phyloP scores from a whole-genome alignment of 2,888 invertebrate genomes.

The Gastrophysa polygoni region DNA sequence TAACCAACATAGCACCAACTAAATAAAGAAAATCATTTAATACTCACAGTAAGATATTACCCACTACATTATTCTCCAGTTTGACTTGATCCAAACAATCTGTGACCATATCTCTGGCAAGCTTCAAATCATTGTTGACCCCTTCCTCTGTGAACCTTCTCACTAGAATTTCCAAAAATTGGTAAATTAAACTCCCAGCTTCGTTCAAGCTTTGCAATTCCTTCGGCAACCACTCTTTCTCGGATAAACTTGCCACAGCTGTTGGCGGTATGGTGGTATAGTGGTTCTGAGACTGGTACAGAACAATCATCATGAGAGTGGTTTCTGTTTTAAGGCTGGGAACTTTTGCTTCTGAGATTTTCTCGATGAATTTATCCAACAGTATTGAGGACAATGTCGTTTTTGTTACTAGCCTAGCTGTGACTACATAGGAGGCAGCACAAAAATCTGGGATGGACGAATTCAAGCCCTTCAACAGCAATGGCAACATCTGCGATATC shows the following conservation, averaged over 20 bases:
- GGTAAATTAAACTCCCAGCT: slow-evolving; percentile 63
- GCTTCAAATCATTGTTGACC: slow-evolving; percentile 58
- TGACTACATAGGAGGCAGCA: slow-evolving; percentile 75
- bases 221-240: slow-evolving; percentile 59
- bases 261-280: slow-evolving; percentile 59
- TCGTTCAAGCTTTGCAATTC: slow-evolving; percentile 63
- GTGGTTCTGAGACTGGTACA: slow-evolving; percentile 70
- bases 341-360: slow-evolving; percentile 61
- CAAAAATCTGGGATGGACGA: slow-evolving; percentile 73
- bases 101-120: slow-evolving; percentile 63
- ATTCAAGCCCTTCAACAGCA: slow-evolving; percentile 72
- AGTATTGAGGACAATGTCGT: slow-evolving; percentile 64
- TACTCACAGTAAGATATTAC: slow-evolving; percentile 65
- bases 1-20: no score
- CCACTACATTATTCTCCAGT: slow-evolving; percentile 63
- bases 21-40: neutral
- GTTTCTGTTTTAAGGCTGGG: slow-evolving; percentile 67
- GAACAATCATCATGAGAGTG: slow-evolving; percentile 68
- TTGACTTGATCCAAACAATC: slow-evolving; percentile 66
- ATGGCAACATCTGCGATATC: slow-evolving; percentile 72
- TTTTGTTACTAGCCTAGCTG: slow-evolving; percentile 72
- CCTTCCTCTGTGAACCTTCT: slow-evolving; percentile 61
- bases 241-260: slow-evolving; percentile 61
- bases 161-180: slow-evolving; percentile 66
- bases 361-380: slow-evolving; percentile 66